Evolutionary conservation across 2,113 vertebrate genomes (phyloP).

Genomic region (Brevimyrus niger): DNA sequence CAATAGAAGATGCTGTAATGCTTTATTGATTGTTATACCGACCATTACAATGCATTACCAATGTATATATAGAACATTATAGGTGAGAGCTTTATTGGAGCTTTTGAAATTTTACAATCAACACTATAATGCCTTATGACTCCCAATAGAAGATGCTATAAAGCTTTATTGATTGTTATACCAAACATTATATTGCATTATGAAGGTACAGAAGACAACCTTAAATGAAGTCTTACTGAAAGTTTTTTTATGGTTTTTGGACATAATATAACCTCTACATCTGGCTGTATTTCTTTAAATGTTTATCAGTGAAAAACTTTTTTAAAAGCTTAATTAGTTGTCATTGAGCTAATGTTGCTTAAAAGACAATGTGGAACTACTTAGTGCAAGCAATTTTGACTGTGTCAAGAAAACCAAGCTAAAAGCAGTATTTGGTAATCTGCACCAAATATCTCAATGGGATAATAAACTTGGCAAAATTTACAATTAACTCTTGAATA

Average conservation of each 20-base stretch:
- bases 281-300: not conserved
- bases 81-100: no score
- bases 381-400: not conserved
- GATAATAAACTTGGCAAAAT: not conserved
- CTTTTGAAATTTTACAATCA: no score
- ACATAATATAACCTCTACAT: not conserved
- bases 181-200: not conserved
- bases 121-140: no score
- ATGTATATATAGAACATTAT: no score
- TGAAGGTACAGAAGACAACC: not conserved
- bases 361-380: not conserved
- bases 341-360: not conserved
- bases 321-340: not conserved
- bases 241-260: not conserved
- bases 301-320: not conserved
- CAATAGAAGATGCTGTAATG: no score
- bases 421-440: not conserved
- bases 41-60: no score
- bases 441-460: not conserved
- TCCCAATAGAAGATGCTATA: no score
- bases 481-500: not conserved
- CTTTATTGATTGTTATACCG: no score
- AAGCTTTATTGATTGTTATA: not conserved
- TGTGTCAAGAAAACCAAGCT: not conserved
- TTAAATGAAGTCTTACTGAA: not conserved